Conservation (phyloP, 2,113 vertebrate genomes). For the Lonchura striata region DNA sequence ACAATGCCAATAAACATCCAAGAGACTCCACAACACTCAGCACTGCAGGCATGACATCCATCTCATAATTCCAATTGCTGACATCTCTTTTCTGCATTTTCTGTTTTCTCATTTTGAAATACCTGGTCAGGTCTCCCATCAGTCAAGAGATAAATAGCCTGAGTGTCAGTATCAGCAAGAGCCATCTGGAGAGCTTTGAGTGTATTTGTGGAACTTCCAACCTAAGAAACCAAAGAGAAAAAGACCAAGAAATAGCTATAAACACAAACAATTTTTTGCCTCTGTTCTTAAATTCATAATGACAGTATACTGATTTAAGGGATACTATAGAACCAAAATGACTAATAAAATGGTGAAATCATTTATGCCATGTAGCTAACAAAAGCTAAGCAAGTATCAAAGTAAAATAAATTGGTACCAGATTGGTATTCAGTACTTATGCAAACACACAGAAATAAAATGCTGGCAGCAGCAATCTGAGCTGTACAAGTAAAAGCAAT, state of each 20-base stretch:
- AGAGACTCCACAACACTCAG: not conserved
- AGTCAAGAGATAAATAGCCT: conserved; percentile 80
- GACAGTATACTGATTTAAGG: not conserved
- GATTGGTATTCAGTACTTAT: not conserved
- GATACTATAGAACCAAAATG: not conserved
- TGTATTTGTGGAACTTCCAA: conserved; percentile 80
- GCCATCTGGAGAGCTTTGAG: conserved; percentile 77
- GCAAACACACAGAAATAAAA: not conserved
- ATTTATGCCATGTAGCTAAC: not conserved
- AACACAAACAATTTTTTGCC: not conserved
- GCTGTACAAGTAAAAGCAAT: not conserved
- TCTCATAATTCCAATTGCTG: not conserved
- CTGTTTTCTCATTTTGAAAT: conserved; percentile 7
- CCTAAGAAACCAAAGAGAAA: conserved; percentile 52
- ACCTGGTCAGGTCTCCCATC: conserved; percentile 85
- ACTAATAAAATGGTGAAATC: not conserved
- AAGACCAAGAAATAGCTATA: not conserved
- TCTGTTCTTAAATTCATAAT: not conserved
- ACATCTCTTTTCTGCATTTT: not conserved
- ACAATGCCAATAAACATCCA: not conserved
- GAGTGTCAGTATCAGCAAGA: conserved; percentile 71
- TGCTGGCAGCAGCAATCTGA: not conserved
- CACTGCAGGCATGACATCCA: not conserved
- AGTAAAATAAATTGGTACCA: not conserved
- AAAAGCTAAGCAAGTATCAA: not conserved